Evolutionary conservation across 1,140 invertebrate genomes (phyloP), one percentile per base, ranked within the genome.

Genomic region (Heliconius eleuchia): DNA sequence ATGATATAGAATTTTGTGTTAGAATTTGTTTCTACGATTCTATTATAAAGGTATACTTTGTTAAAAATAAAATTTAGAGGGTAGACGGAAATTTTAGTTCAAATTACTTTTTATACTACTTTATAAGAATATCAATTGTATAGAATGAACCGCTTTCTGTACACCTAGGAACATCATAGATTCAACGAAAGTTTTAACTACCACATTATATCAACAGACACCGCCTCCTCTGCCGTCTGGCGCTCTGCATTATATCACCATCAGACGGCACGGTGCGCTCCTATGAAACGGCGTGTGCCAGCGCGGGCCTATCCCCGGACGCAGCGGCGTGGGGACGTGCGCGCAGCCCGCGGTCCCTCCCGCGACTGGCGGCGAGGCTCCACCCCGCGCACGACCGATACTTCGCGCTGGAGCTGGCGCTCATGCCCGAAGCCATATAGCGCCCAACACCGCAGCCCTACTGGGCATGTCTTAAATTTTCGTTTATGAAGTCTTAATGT

Each of bases 141-240:
- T 37, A 6, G 34, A 37, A 37, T 37, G 6, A 5, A 37, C 6
- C 1, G 5, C 6, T 37, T 37, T 6, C 34, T 37, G 34, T 37
- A 7, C 42, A 3, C 42, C 42, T 16, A 46, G 42, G 3, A 4
- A 46, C 3, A 46, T 46, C 13, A 46, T 46, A 46, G 16, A 5
- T 46, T 46, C 0, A 16, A 46, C 42, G 13, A 16, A 46, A 1
- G 5, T 46, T 0, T 46, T 16, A 19, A 55, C 19, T 19, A 55
- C 3, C 52, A 55, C 8, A 57, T 23, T 66, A 23, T 66, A 19
- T 50, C 42, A 79, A 0, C 83, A 92, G 91, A 34, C 89, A 88
- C 55, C 86, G 89, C 9, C 42, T 88, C 1, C 87, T 92, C 7
- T 85, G 85, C 42, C 85, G 83, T 7, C 82, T 89, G 37, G 87